Percentiles rank a stretch among this genome's conserved stretches.
Conservation (phyloP, 2,888 invertebrate species). For the Slavum lentiscoides region DNA sequence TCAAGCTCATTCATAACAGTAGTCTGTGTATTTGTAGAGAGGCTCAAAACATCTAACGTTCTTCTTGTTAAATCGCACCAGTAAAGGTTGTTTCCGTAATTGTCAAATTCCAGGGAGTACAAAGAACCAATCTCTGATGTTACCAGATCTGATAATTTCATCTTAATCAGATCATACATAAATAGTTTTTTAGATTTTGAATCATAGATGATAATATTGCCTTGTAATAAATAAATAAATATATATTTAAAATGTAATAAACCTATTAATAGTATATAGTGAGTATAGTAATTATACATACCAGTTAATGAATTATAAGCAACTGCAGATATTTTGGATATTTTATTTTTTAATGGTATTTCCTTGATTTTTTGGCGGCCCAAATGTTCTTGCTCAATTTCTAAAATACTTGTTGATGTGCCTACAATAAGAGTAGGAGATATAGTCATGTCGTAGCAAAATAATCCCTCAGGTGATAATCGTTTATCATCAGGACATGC, state of each 20-base stretch:
- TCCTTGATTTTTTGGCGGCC: conserved; percentile 39
- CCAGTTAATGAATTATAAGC: conserved; percentile 68
- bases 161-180: conserved; percentile 59
- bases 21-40: conserved; percentile 66
- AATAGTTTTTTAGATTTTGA: conserved; percentile 61
- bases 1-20: conserved; percentile 66
- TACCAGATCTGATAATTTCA: conserved; percentile 58
- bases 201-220: conserved; percentile 62
- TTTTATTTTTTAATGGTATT: conserved; percentile 26
- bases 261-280: conserved; percentile 57
- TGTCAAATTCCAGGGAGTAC: conserved; percentile 69
- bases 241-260: conserved; percentile 11
- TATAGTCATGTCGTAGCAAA: conserved; percentile 61
- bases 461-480: conserved; percentile 65
- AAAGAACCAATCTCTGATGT: conserved; percentile 62
- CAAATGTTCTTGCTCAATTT: conserved; percentile 47
- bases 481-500: conserved; percentile 77
- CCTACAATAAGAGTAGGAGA: conserved; percentile 55
- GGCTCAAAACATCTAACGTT: conserved; percentile 69
- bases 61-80: conserved; percentile 69
- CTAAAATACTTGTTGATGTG: conserved; percentile 17
- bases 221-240: conserved; percentile 53
- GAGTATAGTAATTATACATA: conserved; percentile 55
- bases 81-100: conserved; percentile 73
- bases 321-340: conserved; percentile 61